phyloP scores from a whole-genome alignment of 2,888 invertebrate species.

The Diadegma fenestrale region DNA sequence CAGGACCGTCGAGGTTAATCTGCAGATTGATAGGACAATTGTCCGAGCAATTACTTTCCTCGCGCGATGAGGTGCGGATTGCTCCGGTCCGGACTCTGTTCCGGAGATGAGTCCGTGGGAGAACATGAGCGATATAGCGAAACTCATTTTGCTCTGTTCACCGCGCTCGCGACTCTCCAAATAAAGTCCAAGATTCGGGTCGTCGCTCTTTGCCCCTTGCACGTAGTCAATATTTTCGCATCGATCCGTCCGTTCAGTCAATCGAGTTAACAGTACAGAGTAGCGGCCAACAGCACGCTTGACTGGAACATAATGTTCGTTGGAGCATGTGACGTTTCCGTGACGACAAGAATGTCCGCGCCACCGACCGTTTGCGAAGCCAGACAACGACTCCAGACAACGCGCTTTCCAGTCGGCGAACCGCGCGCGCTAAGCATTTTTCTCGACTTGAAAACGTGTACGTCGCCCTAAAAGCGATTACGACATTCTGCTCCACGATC shows the following conservation, averaged over 20 bases:
- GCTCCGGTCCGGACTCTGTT: too few species aligned
- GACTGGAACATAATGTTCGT: slow-evolving; percentile 14
- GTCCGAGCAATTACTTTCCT: neutral
- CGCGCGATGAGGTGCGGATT: too few species aligned
- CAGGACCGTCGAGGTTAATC: neutral
- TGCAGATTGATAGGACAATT: neutral
- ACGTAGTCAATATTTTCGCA: neutral
- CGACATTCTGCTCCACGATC: neutral
- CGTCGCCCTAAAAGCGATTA: neutral
- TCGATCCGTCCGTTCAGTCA: neutral
- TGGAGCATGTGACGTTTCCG: slow-evolving; percentile 6
- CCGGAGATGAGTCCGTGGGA: too few species aligned
- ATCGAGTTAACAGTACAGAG: slow-evolving; percentile 10
- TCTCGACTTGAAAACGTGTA: neutral
- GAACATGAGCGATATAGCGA: neutral
- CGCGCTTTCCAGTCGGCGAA: neutral
- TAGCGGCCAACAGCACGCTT: neutral
- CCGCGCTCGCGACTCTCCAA: neutral
- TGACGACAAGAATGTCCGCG: neutral
- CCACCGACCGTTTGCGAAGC: neutral
- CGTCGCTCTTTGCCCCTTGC: neutral
- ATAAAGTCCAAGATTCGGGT: neutral
- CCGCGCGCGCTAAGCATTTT: neutral
- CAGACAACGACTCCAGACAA: neutral
- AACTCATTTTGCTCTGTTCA: neutral